These are phyloP conservation scores for Troilus luridus DNA, from an alignment of 2,888 invertebrate genomes.

Conservation along the genomic window DNA sequence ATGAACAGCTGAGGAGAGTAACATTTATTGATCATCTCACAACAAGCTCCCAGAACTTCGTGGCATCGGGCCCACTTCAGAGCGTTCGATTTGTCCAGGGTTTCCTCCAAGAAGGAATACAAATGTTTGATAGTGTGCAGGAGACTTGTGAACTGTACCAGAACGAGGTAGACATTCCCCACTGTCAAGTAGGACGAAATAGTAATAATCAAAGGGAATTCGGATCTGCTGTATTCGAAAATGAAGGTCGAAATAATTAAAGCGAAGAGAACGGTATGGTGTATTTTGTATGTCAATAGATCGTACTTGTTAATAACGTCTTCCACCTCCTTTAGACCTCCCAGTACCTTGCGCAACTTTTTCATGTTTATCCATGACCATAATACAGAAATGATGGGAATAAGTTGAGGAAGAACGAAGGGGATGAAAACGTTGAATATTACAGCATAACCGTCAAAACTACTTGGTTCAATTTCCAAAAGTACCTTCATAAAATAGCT, in stretches of 20 bases:
- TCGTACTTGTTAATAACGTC: neutral
- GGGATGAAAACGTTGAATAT: neutral
- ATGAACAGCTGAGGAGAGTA: neutral
- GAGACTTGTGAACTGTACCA: neutral
- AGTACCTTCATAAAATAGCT: neutral
- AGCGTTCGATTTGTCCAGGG: neutral
- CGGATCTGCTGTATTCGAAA: neutral
- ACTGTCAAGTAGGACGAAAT: neutral
- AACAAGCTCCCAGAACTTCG: neutral
- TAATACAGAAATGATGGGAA: neutral
- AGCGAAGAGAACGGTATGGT: neutral
- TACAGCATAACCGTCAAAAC: neutral
- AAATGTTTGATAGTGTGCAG: neutral
- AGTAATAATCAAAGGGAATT: neutral
- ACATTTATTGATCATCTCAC: neutral
- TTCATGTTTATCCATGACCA: neutral
- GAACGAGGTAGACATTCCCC: neutral
- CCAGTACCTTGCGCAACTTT: neutral
- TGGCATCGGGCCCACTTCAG: neutral
- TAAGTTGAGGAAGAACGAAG: neutral
- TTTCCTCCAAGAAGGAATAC: neutral
- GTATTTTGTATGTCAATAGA: neutral
- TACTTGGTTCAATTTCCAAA: neutral
- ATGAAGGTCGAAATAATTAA: neutral
- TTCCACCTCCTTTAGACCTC: neutral